Base-by-base conservation (phyloP, 1,140 invertebrate species). In the Nephila pilipes region DNA sequence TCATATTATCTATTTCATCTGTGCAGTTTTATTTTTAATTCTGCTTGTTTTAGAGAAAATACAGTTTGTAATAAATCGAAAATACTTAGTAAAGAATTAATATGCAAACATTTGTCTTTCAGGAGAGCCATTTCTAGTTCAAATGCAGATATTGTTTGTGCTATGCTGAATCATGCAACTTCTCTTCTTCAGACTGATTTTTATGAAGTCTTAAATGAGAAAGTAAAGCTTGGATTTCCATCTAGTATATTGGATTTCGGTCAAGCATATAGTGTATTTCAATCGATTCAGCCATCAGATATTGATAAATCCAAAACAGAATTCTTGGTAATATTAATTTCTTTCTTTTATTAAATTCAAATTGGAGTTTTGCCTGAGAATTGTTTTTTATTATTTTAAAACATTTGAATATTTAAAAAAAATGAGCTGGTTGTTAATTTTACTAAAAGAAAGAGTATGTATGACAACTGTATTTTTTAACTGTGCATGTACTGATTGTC, bases 81-180 rank as follows among this genome's bases (percentile, higher is more conserved):
- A n/a, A n/a, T n/a, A n/a, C n/a, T n/a, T n/a, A n/a, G n/a, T n/a
- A n/a, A n/a, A n/a, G n/a, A n/a, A n/a, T n/a, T n/a, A n/a, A n/a
- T n/a, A n/a, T n/a, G n/a, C n/a, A 46, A 46, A 46, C 8, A 2
- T 18, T n/a, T 63, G 58, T 69, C 38, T 95, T 94, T n/a, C 94
- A 97, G 98, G 94, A 97, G 99, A 92, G 97, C 98, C 25, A 96
- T 99, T 85, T 97, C 97, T 12, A 99, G 97, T 95, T 97, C 97
- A 94, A 99, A 97, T 95, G 97, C 99, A 79, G 99, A 99, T 95
- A 99, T 98, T 63, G 97, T 98, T 79, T 99, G 99, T 96, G 99
- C 98, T 55, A 98, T 99, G 94, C 97, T 99, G 4, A 99, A 99
- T 95, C 99, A 99, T 96, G 98, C 98, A 1, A 97, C 97, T 94